Percentiles rank a stretch among this genome's conserved stretches.
phyloP scores from a whole-genome alignment of 2,113 vertebrate genomes.

The Tapirus terrestris region DNA sequence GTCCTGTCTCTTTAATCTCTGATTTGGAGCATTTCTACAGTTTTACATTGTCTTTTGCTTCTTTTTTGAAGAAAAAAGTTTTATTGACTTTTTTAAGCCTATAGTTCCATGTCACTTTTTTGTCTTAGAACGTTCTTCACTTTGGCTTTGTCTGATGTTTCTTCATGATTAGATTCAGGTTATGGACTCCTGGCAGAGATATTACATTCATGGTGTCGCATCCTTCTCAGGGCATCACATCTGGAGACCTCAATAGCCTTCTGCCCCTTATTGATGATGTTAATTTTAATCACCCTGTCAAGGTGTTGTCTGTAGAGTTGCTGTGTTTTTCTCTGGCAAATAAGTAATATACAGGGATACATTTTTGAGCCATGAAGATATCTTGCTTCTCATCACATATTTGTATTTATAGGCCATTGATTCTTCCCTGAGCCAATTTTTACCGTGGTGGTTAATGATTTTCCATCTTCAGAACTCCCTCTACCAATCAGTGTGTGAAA shows the following conservation, averaged over 20 bases:
- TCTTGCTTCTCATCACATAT: neutral
- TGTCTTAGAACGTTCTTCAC: neutral
- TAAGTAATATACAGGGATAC: neutral
- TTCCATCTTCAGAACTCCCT: neutral
- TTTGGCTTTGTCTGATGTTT: neutral
- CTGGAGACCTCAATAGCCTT: neutral
- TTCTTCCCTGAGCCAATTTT: neutral
- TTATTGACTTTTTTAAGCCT: neutral
- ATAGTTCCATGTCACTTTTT: neutral
- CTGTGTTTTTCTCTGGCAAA: neutral
- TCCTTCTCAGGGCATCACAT: neutral
- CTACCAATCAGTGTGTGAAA: neutral
- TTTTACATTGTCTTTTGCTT: neutral
- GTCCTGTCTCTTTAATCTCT: neutral
- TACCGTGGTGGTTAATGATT: neutral
- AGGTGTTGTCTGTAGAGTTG: neutral
- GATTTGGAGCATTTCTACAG: neutral
- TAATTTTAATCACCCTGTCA: neutral
- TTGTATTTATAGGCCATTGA: neutral
- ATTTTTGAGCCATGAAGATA: neutral
- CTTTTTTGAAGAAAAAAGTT: too few relatives aligned
- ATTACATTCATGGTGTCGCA: neutral
- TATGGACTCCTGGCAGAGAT: neutral
- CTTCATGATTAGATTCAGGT: neutral
- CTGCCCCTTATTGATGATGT: neutral